Conservation (phyloP, 2,113 vertebrate species). For the Gambusia affinis region DNA sequence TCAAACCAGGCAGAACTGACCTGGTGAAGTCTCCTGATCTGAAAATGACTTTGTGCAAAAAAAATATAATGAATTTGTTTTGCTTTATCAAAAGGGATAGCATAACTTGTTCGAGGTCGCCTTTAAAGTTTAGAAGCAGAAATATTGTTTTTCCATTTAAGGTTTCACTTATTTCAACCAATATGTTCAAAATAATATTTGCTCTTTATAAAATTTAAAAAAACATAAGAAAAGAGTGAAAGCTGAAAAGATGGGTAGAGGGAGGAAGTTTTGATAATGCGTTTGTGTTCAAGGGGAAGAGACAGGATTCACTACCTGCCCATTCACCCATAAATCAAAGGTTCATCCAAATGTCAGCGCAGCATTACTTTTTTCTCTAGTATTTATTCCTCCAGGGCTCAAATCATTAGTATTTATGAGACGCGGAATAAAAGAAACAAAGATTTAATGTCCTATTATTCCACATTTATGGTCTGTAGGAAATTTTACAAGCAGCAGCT, state of each 20-base stretch:
- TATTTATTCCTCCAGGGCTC: not conserved
- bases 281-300: not conserved
- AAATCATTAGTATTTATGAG: conserved; percentile 6
- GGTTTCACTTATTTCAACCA: not conserved
- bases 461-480: not conserved
- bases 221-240: not conserved
- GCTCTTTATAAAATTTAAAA: not conserved
- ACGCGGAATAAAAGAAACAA: not conserved
- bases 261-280: not conserved
- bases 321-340: conserved; percentile 4
- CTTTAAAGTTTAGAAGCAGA: not conserved
- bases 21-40: too few species aligned
- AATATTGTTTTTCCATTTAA: not conserved
- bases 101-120: too few species aligned
- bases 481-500: not conserved
- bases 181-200: not conserved
- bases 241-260: not conserved
- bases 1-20: too few species aligned
- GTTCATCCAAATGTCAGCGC: conserved; percentile 20
- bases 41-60: too few species aligned
- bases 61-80: too few species aligned
- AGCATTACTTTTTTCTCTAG: not conserved
- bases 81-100: too few species aligned
- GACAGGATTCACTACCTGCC: not conserved
- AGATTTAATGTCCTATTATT: not conserved